Conservation (phyloP, 2,113 vertebrate species). For the Micronisus gabar region DNA sequence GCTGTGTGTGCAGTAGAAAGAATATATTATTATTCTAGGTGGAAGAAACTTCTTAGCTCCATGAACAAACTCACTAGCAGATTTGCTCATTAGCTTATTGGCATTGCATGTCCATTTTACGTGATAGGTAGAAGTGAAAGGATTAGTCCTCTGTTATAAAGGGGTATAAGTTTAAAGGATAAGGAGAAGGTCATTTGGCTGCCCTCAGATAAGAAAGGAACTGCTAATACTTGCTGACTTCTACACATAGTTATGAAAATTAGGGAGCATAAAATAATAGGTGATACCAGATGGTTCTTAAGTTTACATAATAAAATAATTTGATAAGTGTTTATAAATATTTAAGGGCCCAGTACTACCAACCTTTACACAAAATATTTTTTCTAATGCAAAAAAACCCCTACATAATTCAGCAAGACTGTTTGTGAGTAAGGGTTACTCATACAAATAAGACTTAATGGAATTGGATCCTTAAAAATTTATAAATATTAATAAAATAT, state of each 20-base stretch:
- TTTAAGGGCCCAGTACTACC: neutral
- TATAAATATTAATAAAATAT: too few species aligned
- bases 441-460: neutral
- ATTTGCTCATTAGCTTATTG: neutral
- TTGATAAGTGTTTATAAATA: slow-evolving; percentile 37
- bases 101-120: neutral
- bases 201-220: neutral
- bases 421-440: neutral
- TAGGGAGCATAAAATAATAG: neutral
- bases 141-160: neutral
- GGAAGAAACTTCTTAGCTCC: neutral
- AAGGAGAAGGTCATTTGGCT: neutral
- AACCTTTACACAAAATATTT: neutral
- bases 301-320: slow-evolving; percentile 14
- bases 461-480: too few species aligned
- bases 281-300: neutral
- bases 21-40: neutral
- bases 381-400: neutral
- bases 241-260: neutral
- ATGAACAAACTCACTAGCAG: neutral
- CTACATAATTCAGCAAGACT: neutral
- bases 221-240: neutral
- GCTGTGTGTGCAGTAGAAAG: neutral
- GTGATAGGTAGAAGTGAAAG: neutral
- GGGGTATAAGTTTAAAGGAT: neutral